These are phyloP conservation scores for Habroteleia sp. DNA, from an alignment of 2,888 invertebrate genomes.

Conservation along the genomic window DNA sequence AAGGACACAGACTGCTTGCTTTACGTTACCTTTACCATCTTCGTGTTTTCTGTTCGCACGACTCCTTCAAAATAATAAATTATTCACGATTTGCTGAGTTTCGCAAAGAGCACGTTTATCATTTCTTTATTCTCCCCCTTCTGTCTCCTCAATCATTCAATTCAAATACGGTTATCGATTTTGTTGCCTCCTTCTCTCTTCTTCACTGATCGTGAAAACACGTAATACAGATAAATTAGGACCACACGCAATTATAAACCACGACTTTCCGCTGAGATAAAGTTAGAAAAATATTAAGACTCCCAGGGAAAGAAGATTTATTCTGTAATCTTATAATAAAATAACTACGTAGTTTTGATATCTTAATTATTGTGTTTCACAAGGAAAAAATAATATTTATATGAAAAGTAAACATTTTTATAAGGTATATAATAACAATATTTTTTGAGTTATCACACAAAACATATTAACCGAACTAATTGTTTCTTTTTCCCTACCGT, in stretches of 20 bases:
- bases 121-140: slow-evolving; percentile 24
- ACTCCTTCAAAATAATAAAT: slow-evolving; percentile 51
- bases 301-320: too few relatives aligned
- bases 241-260: slow-evolving; percentile 32
- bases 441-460: too few relatives aligned
- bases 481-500: too few relatives aligned
- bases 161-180: slow-evolving; percentile 48
- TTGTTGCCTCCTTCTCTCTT: slow-evolving; percentile 34
- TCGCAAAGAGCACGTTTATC: slow-evolving; percentile 47
- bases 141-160: slow-evolving; percentile 35
- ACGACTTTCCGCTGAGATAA: slow-evolving; percentile 13
- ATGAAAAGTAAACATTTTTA: too few relatives aligned
- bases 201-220: slow-evolving; percentile 35
- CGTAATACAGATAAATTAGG: slow-evolving; percentile 36
- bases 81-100: slow-evolving; percentile 55
- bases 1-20: slow-evolving; percentile 21
- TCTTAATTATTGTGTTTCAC: too few relatives aligned
- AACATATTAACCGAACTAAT: too few relatives aligned
- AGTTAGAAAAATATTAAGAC: neutral
- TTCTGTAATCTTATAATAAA: too few relatives aligned
- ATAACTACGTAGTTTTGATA: too few relatives aligned
- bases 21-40: slow-evolving; percentile 24
- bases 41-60: slow-evolving; percentile 25
- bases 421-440: too few relatives aligned
- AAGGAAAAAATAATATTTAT: too few relatives aligned